Percentiles rank a stretch among this genome's conserved stretches.
phyloP scores from a whole-genome alignment of 2,113 vertebrate species.

The Prochilodus magdalenae region DNA sequence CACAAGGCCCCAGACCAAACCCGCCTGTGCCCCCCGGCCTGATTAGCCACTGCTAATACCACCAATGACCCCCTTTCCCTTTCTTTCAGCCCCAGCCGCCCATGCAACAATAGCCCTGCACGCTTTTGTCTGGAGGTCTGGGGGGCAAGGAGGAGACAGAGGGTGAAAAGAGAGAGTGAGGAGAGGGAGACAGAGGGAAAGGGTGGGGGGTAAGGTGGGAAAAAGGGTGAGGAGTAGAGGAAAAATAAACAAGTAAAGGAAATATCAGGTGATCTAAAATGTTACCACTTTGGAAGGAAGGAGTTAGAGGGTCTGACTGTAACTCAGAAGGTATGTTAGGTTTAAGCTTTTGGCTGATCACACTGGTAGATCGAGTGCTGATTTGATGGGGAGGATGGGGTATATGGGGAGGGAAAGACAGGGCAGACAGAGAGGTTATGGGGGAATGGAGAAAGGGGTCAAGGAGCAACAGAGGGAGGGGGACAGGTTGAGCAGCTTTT shows the following conservation, averaged over 20 bases:
- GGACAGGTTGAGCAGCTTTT: constrained; percentile 60
- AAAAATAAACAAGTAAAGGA: not conserved
- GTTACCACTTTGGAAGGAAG: constrained; percentile 11
- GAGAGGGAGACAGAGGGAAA: not conserved
- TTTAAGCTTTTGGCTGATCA: constrained; percentile 21
- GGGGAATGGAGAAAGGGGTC: constrained; percentile 32
- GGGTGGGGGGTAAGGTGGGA: not conserved
- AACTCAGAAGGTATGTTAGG: constrained; percentile 17
- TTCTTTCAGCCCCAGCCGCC: constrained; percentile 50
- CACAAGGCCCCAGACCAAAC: not conserved
- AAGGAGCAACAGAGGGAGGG: constrained; percentile 52
- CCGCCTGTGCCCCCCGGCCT: not conserved
- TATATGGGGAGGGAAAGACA: not conserved
- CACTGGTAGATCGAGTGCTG: not conserved
- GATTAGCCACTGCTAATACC: constrained; percentile 67
- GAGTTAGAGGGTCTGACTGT: too few relatives aligned
- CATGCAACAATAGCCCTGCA: constrained; percentile 50
- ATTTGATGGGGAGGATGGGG: constrained; percentile 13
- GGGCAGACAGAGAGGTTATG: constrained; percentile 8
- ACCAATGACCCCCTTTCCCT: constrained; percentile 62
- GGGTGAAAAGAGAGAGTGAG: constrained; percentile 36
- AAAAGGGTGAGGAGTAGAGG: not conserved
- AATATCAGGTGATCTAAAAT: constrained; percentile 42
- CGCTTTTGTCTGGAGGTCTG: constrained; percentile 52
- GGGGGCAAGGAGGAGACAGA: constrained; percentile 32